A percentile compares a stretch with the other conserved stretches of the same genome.
phyloP scores from a whole-genome alignment of 2,113 vertebrate species.

The Pygathrix nemaeus region DNA sequence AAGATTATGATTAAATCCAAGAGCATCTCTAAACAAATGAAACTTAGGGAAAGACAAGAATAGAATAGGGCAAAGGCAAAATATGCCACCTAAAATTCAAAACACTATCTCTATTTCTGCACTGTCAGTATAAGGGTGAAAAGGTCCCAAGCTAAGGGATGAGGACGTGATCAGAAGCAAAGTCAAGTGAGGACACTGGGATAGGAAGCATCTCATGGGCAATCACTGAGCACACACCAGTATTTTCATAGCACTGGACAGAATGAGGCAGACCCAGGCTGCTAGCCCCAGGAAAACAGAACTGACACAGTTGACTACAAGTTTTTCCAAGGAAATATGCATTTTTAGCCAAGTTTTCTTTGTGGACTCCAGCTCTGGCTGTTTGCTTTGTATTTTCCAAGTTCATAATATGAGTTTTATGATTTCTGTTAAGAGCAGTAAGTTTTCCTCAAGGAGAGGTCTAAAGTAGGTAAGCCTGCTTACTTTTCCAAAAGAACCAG shows the following conservation, averaged over 20 bases:
- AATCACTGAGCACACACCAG: conserved; percentile 63
- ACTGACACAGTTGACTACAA: conserved; percentile 61
- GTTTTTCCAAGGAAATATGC: conserved; percentile 55
- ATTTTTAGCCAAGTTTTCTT: conserved; percentile 25
- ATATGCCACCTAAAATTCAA: neutral
- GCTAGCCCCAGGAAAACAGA: conserved; percentile 67
- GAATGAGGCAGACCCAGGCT: conserved; percentile 46
- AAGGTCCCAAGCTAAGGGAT: conserved; percentile 28
- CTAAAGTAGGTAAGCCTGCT: conserved; percentile 47
- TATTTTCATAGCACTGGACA: conserved; percentile 57
- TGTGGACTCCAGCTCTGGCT: neutral
- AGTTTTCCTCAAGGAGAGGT: conserved; percentile 47
- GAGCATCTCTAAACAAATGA: neutral
- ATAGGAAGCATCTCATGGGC: conserved; percentile 15
- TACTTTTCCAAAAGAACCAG: conserved; percentile 58
- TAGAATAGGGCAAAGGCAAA: neutral
- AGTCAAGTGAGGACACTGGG: conserved; percentile 52
- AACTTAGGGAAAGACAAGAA: neutral
- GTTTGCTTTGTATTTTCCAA: conserved; percentile 43
- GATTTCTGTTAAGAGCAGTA: conserved; percentile 58
- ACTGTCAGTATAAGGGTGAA: neutral
- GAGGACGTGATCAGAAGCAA: conserved; percentile 19
- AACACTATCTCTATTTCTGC: neutral
- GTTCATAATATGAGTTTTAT: conserved; percentile 41
- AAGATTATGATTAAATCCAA: neutral